These are phyloP conservation scores for Argyrosomus regius DNA, from an alignment of 2,797 vertebrate genomes.

Conservation along the genomic window DNA sequence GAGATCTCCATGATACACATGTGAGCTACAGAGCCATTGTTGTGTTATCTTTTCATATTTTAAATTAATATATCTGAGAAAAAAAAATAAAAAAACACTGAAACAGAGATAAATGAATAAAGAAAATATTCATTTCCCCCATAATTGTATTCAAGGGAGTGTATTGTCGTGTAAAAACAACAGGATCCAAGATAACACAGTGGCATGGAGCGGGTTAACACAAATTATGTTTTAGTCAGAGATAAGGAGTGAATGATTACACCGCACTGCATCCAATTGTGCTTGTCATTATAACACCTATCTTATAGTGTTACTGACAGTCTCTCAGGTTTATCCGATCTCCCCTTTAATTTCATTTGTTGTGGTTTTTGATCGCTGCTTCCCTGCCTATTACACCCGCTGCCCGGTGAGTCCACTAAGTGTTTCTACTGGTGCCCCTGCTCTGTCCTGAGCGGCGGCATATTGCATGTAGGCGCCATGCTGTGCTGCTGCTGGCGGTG, in stretches of 20 bases:
- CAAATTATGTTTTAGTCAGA: conserved; percentile 66
- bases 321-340: conserved; percentile 66
- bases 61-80: conserved; percentile 42
- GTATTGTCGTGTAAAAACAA: conserved; percentile 67
- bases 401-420: conserved; percentile 70
- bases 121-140: conserved; percentile 45
- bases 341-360: conserved; percentile 75
- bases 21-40: conserved; percentile 19
- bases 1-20: conserved; percentile 18
- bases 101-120: conserved; percentile 60
- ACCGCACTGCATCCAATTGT: conserved; percentile 69
- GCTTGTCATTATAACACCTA: conserved; percentile 69
- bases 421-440: conserved; percentile 58
- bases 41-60: conserved; percentile 60
- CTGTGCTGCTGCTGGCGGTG: conserved; percentile 71
- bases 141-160: conserved; percentile 60
- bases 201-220: conserved; percentile 63
- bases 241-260: conserved; percentile 78
- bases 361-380: conserved; percentile 60
- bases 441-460: conserved; percentile 74
- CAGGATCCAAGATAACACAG: conserved; percentile 55
- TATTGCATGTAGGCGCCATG: conserved; percentile 77
- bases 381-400: conserved; percentile 54
- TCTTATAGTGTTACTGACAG: conserved; percentile 63
- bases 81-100: conserved; percentile 31